A percentile compares a stretch with the other conserved stretches of the same genome.
Evolutionary conservation across 2,888 invertebrate genomes (phyloP).

Genomic region (Teinopalpus imperialis): DNA sequence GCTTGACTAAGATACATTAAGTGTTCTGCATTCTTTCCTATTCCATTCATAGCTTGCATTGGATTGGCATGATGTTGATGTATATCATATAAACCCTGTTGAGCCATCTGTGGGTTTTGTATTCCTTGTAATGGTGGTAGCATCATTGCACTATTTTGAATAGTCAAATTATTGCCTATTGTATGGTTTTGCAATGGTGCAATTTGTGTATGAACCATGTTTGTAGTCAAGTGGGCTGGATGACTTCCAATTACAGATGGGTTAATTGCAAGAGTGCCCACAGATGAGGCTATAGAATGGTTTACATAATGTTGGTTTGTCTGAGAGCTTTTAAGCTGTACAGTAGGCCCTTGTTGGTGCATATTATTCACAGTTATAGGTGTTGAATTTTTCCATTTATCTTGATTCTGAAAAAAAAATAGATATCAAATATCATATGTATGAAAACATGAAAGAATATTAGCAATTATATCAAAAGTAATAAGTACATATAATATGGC

Average conservation of each 20-base stretch:
- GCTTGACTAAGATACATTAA: slow-evolving; percentile 77
- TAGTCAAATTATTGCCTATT: slow-evolving; percentile 64
- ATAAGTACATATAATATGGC: too few species aligned
- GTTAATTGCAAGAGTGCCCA: slow-evolving; percentile 72
- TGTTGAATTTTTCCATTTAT: slow-evolving; percentile 92
- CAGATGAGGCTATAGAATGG: slow-evolving; percentile 73
- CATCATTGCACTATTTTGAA: slow-evolving; percentile 77
- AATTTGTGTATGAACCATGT: slow-evolving; percentile 80
- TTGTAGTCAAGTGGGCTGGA: slow-evolving; percentile 69
- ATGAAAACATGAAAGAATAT: too few species aligned
- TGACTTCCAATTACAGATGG: slow-evolving; percentile 75
- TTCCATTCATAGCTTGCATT: slow-evolving; percentile 78
- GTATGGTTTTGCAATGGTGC: slow-evolving; percentile 77
- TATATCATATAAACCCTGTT: slow-evolving; percentile 76
- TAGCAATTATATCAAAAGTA: too few species aligned
- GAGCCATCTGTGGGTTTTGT: slow-evolving; percentile 77
- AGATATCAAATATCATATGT: too few species aligned
- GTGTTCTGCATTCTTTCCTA: slow-evolving; percentile 75
- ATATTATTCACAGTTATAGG: slow-evolving; percentile 80
- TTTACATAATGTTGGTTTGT: slow-evolving; percentile 78
- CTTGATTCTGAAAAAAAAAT: slow-evolving; percentile 87
- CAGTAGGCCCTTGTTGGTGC: slow-evolving; percentile 80
- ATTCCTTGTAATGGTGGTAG: slow-evolving; percentile 73
- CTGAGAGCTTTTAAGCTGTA: slow-evolving; percentile 74
- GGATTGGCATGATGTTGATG: slow-evolving; percentile 73